Conservation (phyloP, 1,140 invertebrate species). For the Saxidomus purpurata region DNA sequence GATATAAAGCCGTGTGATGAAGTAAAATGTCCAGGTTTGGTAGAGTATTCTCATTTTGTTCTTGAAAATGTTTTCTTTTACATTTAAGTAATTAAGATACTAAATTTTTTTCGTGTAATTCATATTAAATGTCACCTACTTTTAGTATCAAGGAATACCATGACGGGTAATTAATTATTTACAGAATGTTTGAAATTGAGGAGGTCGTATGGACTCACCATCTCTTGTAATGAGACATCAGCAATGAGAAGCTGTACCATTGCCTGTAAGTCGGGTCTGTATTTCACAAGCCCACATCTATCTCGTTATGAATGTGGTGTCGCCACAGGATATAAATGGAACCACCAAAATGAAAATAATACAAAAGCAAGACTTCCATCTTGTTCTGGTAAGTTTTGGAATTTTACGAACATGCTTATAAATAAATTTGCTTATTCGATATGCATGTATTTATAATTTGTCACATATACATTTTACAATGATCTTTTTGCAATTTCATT, state of each 20-base stretch:
- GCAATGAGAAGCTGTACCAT: background rate
- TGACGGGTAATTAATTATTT: too few relatives aligned
- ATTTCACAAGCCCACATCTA: slow-evolving; percentile 24
- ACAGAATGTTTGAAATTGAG: slow-evolving; percentile 30
- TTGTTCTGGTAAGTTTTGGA: slow-evolving; percentile 27
- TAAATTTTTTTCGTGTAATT: too few relatives aligned
- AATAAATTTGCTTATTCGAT: too few relatives aligned
- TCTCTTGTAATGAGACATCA: slow-evolving; percentile 31
- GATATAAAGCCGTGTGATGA: slow-evolving; percentile 61
- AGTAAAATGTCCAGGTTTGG: slow-evolving; percentile 69
- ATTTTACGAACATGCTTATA: too few relatives aligned
- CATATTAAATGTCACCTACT: too few relatives aligned
- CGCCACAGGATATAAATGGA: slow-evolving; percentile 50
- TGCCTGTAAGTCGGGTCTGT: slow-evolving; percentile 21
- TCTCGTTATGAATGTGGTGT: slow-evolving; percentile 53
- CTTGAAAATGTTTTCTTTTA: too few relatives aligned
- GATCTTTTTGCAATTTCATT: background rate
- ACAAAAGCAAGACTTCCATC: slow-evolving; percentile 39
- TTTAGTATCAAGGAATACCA: too few relatives aligned
- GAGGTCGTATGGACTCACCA: slow-evolving; percentile 8
- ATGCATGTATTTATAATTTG: too few relatives aligned
- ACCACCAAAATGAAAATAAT: slow-evolving; percentile 41
- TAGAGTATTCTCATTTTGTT: background rate
- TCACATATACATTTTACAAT: too few relatives aligned
- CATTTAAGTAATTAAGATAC: too few relatives aligned